Base-by-base conservation (phyloP, 2,888 invertebrate species). In the Chelonus formosanus region DNA sequence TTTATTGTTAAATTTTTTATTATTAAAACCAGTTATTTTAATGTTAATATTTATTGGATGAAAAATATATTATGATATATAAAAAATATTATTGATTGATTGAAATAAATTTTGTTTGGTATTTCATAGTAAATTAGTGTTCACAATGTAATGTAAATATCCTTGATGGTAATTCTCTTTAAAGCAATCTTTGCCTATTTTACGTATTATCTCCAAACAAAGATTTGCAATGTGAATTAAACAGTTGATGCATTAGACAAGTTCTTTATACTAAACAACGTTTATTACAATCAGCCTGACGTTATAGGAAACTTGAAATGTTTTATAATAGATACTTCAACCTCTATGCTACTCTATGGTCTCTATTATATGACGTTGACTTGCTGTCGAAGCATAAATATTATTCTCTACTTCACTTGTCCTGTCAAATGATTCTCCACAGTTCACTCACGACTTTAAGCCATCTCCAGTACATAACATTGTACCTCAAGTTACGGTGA, bases 401-500 rank as follows among this genome's bases (percentile, higher is more conserved):
- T 34, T 6, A 20, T 8, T 48, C 20, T 47, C 31, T 40, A 52
- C 34, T 20, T 34, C 43, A 40, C 52, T 63, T 40, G 31, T 10
- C 43, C 43, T 43, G 53, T 64, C 53, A 58, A 54, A 58, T 45
- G 45, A 64, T 65, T 64, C 54, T 59, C 47, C 53, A 64, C 52
- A 64, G 50, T 58, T 53, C 56, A 58, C 44, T 45, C 53, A 64
- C 45, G 50, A 57, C 54, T 45, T 50, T 5, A 32, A 8, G 48
- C 56, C 58, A 58, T 54, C 57, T 44, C 20, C 50, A 45, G 45
- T 34, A 58, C 31, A 45, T 5, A 52, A 43, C 40, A 52, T 20
- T 8, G 57, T 34, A 60, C 36, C 36, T 32, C 55, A 36, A 60
- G 65, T 65, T 60, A 60, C 65, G 60, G 60, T 60, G 60, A 65